Conservation (phyloP, 2,888 invertebrate genomes). For the Thecocarcelia acutangulata region DNA sequence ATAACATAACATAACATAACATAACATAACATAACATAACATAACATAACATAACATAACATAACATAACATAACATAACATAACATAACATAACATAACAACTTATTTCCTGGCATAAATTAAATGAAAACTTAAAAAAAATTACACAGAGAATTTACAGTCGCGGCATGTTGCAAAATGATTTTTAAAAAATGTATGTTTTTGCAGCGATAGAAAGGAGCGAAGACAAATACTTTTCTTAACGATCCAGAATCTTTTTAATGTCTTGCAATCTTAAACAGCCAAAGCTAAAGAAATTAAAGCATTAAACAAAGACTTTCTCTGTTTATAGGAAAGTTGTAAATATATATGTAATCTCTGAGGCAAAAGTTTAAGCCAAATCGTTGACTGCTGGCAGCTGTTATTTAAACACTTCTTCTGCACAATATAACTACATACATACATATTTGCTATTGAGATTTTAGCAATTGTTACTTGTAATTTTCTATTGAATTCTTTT, state of each 20-base stretch:
- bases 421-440: constrained; percentile 1
- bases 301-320: constrained; percentile 44
- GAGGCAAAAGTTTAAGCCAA: background rate
- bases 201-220: background rate
- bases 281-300: background rate
- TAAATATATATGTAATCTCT: background rate
- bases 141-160: constrained; percentile 33
- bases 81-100: too few species aligned
- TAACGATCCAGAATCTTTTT: constrained; percentile 38
- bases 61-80: too few species aligned
- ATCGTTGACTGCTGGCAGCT: background rate
- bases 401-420: background rate
- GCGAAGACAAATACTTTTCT: constrained; percentile 1
- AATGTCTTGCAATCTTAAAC: constrained; percentile 8
- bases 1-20: too few species aligned
- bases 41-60: too few species aligned
- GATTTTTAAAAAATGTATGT: constrained; percentile 20
- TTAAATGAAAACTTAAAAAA: constrained; percentile 42
- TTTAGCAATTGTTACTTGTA: constrained; percentile 37
- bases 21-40: too few species aligned
- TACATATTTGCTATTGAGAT: constrained; percentile 30
- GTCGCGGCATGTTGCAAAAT: constrained; percentile 36
- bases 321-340: background rate
- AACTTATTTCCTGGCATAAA: constrained; percentile 24
- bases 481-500: constrained; percentile 55